phyloP scores from a whole-genome alignment of 2,797 vertebrate genomes.

The Nyctalus aviator region DNA sequence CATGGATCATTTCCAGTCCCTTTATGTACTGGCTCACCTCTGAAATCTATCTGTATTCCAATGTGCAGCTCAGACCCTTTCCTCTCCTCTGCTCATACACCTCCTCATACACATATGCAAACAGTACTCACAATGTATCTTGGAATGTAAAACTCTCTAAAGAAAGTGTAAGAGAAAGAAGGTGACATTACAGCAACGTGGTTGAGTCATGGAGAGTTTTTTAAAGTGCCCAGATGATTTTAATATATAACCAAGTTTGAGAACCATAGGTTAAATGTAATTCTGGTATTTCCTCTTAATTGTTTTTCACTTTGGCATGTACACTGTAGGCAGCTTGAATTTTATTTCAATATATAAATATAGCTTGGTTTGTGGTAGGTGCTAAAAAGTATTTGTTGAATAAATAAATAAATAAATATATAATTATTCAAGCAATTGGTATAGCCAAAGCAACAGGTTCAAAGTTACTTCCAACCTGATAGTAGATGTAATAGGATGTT shows the following conservation, averaged over 20 bases:
- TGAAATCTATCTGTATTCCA: not conserved
- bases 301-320: not conserved
- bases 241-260: not conserved
- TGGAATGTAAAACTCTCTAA: not conserved
- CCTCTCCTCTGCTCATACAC: too few species aligned
- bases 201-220: not conserved
- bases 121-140: not conserved
- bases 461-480: not conserved
- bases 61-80: not conserved
- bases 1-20: not conserved
- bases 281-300: not conserved
- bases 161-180: not conserved
- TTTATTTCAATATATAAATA: not conserved
- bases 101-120: not conserved
- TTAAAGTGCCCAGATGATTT: not conserved
- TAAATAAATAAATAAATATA: not conserved
- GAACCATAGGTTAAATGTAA: not conserved
- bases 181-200: not conserved
- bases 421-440: not conserved
- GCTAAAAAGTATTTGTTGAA: not conserved
- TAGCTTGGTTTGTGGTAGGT: not conserved
- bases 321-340: not conserved
- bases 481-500: not conserved
- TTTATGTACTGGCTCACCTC: not conserved
- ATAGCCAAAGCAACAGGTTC: not conserved